A percentile compares a stretch with the other conserved stretches of the same genome.
These are phyloP conservation scores for Bursaphelenchus okinawaensis DNA, from an alignment of 2,888 invertebrate species.

Conservation along the genomic window DNA sequence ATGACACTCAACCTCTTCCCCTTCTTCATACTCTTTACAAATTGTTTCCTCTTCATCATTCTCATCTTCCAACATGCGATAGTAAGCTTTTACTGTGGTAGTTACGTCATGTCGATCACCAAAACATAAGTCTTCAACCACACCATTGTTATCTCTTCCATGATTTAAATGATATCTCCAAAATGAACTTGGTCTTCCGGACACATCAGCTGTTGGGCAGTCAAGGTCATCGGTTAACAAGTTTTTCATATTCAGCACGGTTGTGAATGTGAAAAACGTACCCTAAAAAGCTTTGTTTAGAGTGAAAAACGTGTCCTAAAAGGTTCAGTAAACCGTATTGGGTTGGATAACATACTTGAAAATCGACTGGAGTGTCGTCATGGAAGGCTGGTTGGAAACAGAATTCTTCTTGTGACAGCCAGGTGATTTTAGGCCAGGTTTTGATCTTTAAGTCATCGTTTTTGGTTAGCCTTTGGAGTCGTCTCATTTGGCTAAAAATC, in stretches of 20 bases:
- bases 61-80: neutral
- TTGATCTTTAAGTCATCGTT: neutral
- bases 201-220: neutral
- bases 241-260: neutral
- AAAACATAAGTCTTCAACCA: neutral
- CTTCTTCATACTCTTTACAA: neutral
- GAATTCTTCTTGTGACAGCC: slow-evolving; percentile 46
- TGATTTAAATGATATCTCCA: neutral
- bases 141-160: neutral
- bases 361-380: slow-evolving; percentile 34
- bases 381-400: slow-evolving; percentile 47
- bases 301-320: too few species aligned
- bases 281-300: neutral
- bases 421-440: slow-evolving; percentile 9
- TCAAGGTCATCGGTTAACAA: neutral
- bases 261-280: neutral
- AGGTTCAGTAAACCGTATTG: too few species aligned
- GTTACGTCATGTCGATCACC: neutral
- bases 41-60: neutral
- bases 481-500: neutral
- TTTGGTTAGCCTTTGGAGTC: neutral
- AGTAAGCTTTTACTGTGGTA: neutral
- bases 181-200: neutral
- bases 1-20: neutral
- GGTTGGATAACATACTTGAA: slow-evolving; percentile 32